These are phyloP conservation scores for Anser brachyrhynchus DNA, from an alignment of 2,113 vertebrate species.

Conservation along the genomic window DNA sequence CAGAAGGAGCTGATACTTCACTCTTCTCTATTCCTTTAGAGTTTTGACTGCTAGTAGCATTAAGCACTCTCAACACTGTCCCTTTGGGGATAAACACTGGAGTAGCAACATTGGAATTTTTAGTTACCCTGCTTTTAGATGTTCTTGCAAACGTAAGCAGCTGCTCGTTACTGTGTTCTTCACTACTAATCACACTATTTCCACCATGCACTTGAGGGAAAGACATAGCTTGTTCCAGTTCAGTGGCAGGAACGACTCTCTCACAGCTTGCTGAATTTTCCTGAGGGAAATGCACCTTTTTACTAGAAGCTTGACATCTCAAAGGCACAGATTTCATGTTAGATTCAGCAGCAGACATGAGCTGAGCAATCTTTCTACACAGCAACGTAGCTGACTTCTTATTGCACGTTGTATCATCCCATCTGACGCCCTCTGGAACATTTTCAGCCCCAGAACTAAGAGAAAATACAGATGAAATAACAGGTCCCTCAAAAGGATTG, in stretches of 20 bases:
- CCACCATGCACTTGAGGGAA: neutral
- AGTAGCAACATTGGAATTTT: slow-evolving; percentile 62
- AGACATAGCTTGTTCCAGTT: neutral
- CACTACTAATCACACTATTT: neutral
- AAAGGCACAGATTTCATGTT: slow-evolving; percentile 55
- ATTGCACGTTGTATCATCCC: slow-evolving; percentile 64
- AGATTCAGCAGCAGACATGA: slow-evolving; percentile 71
- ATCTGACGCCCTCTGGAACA: slow-evolving; percentile 76
- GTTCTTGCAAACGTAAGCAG: neutral
- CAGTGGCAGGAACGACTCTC: neutral
- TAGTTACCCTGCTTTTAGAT: slow-evolving; percentile 37
- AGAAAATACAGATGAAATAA: slow-evolving; percentile 96
- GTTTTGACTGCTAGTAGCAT: slow-evolving; percentile 42
- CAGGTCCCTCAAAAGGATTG: slow-evolving; percentile 77
- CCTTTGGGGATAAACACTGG: slow-evolving; percentile 81
- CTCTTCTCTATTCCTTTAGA: slow-evolving; percentile 1
- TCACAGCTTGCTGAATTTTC: neutral
- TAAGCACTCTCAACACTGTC: slow-evolving; percentile 77
- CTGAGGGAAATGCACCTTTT: neutral
- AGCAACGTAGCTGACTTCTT: slow-evolving; percentile 69
- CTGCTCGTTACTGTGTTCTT: neutral
- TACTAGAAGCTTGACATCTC: slow-evolving; percentile 16
- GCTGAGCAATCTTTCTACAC: slow-evolving; percentile 74
- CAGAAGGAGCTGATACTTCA: neutral
- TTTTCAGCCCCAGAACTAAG: slow-evolving; percentile 83